phyloP scores from a whole-genome alignment of 2,888 invertebrate genomes.

The Keiferia lycopersicella region DNA sequence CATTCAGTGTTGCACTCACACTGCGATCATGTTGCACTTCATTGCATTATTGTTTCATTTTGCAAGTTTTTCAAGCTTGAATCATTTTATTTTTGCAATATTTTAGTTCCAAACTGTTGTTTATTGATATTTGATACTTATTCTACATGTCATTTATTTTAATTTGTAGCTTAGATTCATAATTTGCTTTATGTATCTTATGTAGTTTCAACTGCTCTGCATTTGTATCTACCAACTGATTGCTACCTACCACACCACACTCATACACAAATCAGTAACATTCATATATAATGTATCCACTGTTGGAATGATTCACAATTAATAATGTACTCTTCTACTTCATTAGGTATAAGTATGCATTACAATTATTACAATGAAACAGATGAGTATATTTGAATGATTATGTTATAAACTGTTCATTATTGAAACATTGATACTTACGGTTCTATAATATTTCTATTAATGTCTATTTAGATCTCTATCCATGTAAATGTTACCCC shows the following conservation, averaged over 20 bases:
- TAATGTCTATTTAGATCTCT: conserved; percentile 6
- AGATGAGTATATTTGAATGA: conserved; percentile 4
- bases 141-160: neutral
- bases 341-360: neutral
- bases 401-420: neutral
- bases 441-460: neutral
- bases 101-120: neutral
- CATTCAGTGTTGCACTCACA: conserved; percentile 25
- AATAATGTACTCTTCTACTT: conserved; percentile 14
- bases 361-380: neutral
- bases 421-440: neutral
- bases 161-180: conserved; percentile 29
- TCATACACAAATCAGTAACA: conserved; percentile 37
- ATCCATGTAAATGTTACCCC: conserved; percentile 7
- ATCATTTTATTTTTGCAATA: conserved; percentile 7
- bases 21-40: conserved; percentile 32
- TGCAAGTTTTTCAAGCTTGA: conserved; percentile 36
- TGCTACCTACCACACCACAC: conserved; percentile 38
- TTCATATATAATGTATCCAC: conserved; percentile 33
- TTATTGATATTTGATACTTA: neutral
- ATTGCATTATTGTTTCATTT: conserved; percentile 39
- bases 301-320: neutral
- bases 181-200: conserved; percentile 45
- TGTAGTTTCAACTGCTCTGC: conserved; percentile 69
- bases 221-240: conserved; percentile 68